Evolutionary conservation across 1,140 invertebrate species (phyloP).

Genomic region (Caerostris extrusa): DNA sequence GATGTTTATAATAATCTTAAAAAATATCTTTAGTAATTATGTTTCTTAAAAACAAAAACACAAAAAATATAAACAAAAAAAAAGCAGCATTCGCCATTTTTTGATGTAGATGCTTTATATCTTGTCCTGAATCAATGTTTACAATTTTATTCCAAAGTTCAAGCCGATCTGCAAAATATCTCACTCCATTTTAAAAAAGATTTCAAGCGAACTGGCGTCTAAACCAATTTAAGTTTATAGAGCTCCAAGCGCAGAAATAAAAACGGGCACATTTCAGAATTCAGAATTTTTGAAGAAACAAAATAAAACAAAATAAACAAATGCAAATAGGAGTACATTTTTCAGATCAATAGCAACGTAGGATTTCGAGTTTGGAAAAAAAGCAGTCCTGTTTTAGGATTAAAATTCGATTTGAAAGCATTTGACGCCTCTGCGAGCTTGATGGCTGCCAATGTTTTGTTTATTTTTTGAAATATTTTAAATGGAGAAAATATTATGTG

Average conservation of each 20-base stretch:
- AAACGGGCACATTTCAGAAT: neutral
- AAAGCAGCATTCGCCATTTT: too few species aligned
- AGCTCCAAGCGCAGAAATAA: neutral
- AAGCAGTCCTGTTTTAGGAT: constrained; percentile 5
- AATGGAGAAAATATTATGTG: constrained; percentile 28
- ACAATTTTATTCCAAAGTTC: too few species aligned
- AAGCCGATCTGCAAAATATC: neutral
- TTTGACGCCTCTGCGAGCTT: constrained; percentile 35
- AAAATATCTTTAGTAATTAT: too few species aligned
- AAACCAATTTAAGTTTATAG: constrained; percentile 6
- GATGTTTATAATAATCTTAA: too few species aligned
- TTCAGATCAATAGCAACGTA: neutral
- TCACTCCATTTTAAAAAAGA: constrained; percentile 1
- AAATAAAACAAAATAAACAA: neutral
- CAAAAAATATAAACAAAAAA: too few species aligned
- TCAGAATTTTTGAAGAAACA: neutral
- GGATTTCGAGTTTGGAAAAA: neutral
- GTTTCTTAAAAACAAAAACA: too few species aligned
- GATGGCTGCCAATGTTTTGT: neutral
- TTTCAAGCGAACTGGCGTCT: neutral
- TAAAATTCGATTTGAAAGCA: constrained; percentile 60
- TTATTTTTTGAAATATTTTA: neutral
- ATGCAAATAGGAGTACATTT: neutral
- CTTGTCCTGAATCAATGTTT: too few species aligned
- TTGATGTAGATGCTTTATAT: too few species aligned